These are phyloP conservation scores for Polyergus mexicanus DNA, from an alignment of 1,140 invertebrate genomes.

Conservation along the genomic window DNA sequence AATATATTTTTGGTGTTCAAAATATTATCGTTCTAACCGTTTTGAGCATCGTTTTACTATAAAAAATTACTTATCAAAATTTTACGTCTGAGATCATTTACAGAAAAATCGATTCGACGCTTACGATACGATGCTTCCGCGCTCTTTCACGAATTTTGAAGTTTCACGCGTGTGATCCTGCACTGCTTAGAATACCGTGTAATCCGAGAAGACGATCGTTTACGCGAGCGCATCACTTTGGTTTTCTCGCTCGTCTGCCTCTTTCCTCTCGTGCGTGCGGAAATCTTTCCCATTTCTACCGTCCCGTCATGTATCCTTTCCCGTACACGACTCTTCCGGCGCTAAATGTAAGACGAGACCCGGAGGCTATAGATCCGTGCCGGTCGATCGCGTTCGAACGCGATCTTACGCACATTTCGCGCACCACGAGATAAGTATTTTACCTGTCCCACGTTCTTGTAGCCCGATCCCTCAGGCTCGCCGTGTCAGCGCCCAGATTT, in stretches of 20 bases:
- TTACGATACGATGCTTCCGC: slow-evolving; percentile 58
- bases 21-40: neutral
- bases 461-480: slow-evolving; percentile 28
- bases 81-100: neutral
- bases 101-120: slow-evolving; percentile 29
- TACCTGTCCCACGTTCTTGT: slow-evolving; percentile 30
- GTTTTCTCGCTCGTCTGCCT: slow-evolving; percentile 25
- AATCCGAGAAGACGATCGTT: slow-evolving; percentile 77
- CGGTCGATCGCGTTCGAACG: neutral
- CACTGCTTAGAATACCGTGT: slow-evolving; percentile 67
- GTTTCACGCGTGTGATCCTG: slow-evolving; percentile 42
- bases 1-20: neutral
- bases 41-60: neutral
- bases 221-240: slow-evolving; percentile 35
- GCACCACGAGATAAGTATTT: slow-evolving; percentile 38
- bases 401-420: neutral
- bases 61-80: neutral
- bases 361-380: slow-evolving; percentile 8
- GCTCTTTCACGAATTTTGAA: slow-evolving; percentile 56
- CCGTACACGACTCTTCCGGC: slow-evolving; percentile 43
- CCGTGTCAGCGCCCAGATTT: slow-evolving; percentile 48
- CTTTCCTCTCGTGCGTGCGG: slow-evolving; percentile 37
- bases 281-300: slow-evolving; percentile 28
- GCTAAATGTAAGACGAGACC: slow-evolving; percentile 56
- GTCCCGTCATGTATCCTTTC: slow-evolving; percentile 9